Evolutionary conservation across 2,888 invertebrate species (phyloP).

Genomic region (Ichneumon xanthorius): DNA sequence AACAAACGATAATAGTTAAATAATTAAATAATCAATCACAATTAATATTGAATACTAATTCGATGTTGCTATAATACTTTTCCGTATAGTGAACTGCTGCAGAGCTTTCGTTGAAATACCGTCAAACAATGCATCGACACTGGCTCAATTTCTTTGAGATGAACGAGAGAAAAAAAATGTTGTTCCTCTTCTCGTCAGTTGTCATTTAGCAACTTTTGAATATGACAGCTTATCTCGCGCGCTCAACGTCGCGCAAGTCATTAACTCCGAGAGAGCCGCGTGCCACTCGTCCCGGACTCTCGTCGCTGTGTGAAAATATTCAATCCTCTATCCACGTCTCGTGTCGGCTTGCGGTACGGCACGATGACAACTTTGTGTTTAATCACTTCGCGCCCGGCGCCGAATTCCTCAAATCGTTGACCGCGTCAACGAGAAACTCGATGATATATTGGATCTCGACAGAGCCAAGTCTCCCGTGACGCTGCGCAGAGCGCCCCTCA

Average conservation of each 20-base stretch:
- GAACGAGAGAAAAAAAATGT: too few species aligned
- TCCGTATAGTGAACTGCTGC: neutral
- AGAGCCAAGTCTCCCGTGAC: constrained; percentile 14
- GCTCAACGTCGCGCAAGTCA: constrained; percentile 60
- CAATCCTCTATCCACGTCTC: constrained; percentile 38
- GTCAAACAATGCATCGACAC: neutral
- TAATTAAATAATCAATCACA: neutral
- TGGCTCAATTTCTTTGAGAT: neutral
- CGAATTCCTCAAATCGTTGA: constrained; percentile 71
- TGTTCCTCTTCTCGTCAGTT: constrained; percentile 29
- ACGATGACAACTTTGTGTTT: constrained; percentile 81
- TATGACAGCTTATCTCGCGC: constrained; percentile 59
- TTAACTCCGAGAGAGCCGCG: constrained; percentile 57
- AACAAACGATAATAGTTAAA: too few species aligned
- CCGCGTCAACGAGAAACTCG: constrained; percentile 63
- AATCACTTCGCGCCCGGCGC: constrained; percentile 80
- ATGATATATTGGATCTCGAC: constrained; percentile 69
- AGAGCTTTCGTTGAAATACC: neutral
- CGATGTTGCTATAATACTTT: neutral
- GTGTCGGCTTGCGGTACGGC: constrained; percentile 58
- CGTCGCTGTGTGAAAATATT: constrained; percentile 61
- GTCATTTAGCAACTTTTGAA: constrained; percentile 51
- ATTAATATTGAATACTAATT: neutral
- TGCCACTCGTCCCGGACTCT: constrained; percentile 39
- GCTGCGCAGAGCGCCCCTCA: constrained; percentile 9